Evolutionary conservation across 2,888 invertebrate species (phyloP).

Genomic region (Amphipoea oculea): DNA sequence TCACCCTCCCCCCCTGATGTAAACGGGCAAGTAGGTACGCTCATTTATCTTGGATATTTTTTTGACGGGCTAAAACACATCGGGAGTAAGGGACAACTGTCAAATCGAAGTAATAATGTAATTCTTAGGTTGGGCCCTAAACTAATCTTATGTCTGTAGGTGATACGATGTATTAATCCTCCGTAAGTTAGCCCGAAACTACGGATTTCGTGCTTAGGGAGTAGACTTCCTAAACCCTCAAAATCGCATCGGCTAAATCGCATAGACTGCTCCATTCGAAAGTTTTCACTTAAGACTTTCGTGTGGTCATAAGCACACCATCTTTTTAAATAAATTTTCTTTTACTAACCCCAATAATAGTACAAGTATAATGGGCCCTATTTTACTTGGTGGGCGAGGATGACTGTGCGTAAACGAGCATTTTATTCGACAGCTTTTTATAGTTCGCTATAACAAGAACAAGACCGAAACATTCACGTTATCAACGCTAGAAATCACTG

Average conservation of each 20-base stretch:
- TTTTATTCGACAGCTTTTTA: conserved; percentile 53
- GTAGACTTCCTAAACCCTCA: not conserved
- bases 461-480: conserved; percentile 49
- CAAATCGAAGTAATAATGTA: too few species aligned
- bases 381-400: conserved; percentile 17
- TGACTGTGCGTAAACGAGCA: conserved; percentile 44
- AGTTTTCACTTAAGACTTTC: not conserved
- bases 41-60: not conserved
- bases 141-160: too few species aligned
- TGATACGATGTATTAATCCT: too few species aligned
- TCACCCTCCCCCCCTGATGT: conserved; percentile 9
- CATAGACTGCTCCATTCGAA: not conserved
- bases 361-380: conserved; percentile 14
- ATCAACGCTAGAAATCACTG: conserved; percentile 57
- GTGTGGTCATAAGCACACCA: not conserved
- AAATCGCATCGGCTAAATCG: not conserved
- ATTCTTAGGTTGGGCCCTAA: too few species aligned
- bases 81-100: too few species aligned
- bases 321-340: conserved; percentile 8
- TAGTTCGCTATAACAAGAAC: conserved; percentile 45
- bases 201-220: too few species aligned
- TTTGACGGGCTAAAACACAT: too few species aligned
- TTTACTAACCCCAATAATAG: not conserved
- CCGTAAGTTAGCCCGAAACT: too few species aligned
- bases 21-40: conserved; percentile 10